A percentile compares a stretch with the other conserved stretches of the same genome.
Evolutionary conservation across 1,140 invertebrate species (phyloP).

Genomic region (Caerostris extrusa): DNA sequence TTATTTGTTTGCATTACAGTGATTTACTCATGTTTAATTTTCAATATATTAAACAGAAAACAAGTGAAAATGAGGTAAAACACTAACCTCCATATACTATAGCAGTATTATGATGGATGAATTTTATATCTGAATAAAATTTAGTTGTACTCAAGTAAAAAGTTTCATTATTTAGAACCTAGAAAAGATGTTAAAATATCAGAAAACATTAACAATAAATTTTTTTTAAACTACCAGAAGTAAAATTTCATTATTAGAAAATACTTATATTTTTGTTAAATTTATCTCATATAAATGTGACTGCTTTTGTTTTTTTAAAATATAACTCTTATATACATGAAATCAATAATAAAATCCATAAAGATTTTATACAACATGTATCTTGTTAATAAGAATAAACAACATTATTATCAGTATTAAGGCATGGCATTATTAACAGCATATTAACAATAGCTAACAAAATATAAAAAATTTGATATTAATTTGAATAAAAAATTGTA

Average conservation of each 20-base stretch:
- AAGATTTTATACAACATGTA: not conserved
- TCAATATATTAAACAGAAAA: not conserved
- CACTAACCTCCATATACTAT: not conserved
- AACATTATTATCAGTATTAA: too few relatives aligned
- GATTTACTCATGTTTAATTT: not conserved
- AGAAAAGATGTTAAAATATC: not conserved
- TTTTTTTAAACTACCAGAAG: too few relatives aligned
- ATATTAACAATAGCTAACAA: too few relatives aligned
- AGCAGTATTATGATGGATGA: not conserved
- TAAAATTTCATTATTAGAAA: not conserved
- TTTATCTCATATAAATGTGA: too few relatives aligned
- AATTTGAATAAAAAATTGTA: too few relatives aligned
- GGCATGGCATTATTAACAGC: too few relatives aligned
- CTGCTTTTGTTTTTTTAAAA: too few relatives aligned
- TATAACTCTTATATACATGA: too few relatives aligned
- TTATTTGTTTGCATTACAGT: not conserved
- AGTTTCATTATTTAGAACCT: not conserved
- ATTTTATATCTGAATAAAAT: not conserved
- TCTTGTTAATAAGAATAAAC: not conserved
- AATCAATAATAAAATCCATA: too few relatives aligned
- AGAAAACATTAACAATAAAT: not conserved
- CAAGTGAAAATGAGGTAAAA: not conserved
- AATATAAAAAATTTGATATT: too few relatives aligned
- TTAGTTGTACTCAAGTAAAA: not conserved
- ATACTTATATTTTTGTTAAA: not conserved